Base-by-base conservation (phyloP, 2,113 vertebrate species). In the Podiceps cristatus region DNA sequence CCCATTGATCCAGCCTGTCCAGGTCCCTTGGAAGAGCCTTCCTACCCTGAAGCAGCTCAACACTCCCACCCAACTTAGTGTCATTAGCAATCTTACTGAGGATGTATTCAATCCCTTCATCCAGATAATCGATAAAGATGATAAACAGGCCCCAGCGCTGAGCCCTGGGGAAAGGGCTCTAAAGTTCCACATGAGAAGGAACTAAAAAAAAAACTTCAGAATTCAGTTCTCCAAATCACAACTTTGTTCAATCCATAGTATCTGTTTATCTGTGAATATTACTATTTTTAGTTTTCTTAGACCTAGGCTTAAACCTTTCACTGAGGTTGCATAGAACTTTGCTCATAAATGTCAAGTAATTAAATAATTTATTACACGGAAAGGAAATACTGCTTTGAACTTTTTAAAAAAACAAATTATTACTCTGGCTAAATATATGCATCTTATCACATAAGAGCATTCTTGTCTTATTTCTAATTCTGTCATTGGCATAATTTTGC, bases 391-490 rank as follows among this genome's bases (percentile, higher is more conserved):
- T 31, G 14, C 24, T 82, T 88, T 60, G 25, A 75, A 68, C 22
- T 66, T 22, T 58, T 20, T 0, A 10, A 56, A 74, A 74, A 35
- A 55, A 22, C 1, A 7, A 5, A 22, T n/a, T 94, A 33, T 71
- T 81, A 33, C 55, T 74, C 25, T 74, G 5, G 28, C 72, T 83
- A 76, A 86, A 71, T 74, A 29, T 74, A 53, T 50, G 66, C 24
- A 28, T 66, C 8, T 31, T 87, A n/a, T 44, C 0, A 50, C 1
- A 0, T 42, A 49, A 44, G 5, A 63, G 1, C 17, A 56, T 82
- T 49, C 28, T 60, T 81, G 8, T 87, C 19, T 73, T 59, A 44
- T 44, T 83, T 91, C 22, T 64, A 33, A 12, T 68, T 52, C 12
- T 80, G 24, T 63, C 44, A 83, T 11, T 49, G 31, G 24, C 52